Evolutionary conservation across 1,140 invertebrate genomes (phyloP).

Genomic region (Meteorus sp.): DNA sequence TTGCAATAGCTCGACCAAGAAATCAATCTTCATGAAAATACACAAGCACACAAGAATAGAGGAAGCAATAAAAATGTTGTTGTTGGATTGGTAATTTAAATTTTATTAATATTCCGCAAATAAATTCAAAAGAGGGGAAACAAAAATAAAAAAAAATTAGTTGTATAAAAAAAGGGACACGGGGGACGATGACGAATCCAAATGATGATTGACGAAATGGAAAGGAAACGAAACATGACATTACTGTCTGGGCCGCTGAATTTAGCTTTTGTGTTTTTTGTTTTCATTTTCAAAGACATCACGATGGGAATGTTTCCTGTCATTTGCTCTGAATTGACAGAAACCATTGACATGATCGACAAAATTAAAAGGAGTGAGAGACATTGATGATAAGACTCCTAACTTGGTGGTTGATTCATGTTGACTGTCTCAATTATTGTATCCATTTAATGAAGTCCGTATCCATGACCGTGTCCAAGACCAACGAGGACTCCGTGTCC

Average conservation of each 20-base stretch:
- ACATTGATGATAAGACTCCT: not conserved
- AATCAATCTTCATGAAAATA: too few species aligned
- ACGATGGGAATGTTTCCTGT: not conserved
- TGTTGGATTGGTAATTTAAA: slow-evolving; percentile 45
- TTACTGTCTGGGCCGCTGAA: too few species aligned
- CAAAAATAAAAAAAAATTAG: not conserved
- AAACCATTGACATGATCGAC: not conserved
- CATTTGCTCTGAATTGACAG: not conserved
- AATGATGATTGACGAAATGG: not conserved
- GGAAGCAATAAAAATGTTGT: not conserved
- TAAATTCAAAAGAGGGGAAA: slow-evolving; percentile 6
- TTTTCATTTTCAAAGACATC: not conserved
- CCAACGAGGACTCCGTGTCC: slow-evolving; percentile 34
- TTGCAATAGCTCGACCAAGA: too few species aligned
- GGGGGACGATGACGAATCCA: not conserved
- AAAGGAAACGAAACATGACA: not conserved
- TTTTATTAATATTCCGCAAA: slow-evolving; percentile 49
- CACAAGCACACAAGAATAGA: too few species aligned
- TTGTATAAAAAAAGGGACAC: slow-evolving; percentile 20
- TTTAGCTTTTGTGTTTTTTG: not conserved
- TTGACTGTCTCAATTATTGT: not conserved
- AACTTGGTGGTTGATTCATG: not conserved
- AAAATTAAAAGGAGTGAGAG: not conserved
- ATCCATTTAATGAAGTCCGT: slow-evolving; percentile 32
- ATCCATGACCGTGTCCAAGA: slow-evolving; percentile 39